These are phyloP conservation scores for Indicator maculatus DNA, from an alignment of 2,113 vertebrate genomes.

Conservation along the genomic window DNA sequence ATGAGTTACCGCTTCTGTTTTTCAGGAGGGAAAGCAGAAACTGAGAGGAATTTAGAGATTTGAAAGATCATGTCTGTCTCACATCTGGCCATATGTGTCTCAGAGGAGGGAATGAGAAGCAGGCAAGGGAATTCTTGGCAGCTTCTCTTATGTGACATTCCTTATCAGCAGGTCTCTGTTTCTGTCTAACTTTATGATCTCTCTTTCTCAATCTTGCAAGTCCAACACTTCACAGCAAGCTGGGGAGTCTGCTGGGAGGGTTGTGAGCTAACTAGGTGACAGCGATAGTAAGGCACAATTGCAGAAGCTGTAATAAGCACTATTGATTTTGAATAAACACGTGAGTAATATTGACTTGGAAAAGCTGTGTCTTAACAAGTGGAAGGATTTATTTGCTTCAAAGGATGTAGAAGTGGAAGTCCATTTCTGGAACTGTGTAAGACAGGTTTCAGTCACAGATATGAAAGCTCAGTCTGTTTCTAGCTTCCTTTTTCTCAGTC, in stretches of 20 bases:
- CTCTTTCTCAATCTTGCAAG: background rate
- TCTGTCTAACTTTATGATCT: background rate
- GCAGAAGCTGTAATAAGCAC: constrained; percentile 50
- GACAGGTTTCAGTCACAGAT: background rate
- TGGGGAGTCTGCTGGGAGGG: background rate
- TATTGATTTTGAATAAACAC: constrained; percentile 53
- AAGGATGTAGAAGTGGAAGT: background rate
- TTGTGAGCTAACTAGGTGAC: constrained; percentile 43
- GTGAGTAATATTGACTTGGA: constrained; percentile 30
- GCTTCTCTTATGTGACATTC: background rate
- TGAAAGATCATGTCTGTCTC: background rate
- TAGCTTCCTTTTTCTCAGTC: background rate
- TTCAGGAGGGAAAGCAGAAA: background rate
- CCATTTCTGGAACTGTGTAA: background rate
- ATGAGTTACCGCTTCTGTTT: background rate
- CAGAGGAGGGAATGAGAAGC: background rate
- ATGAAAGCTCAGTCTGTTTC: background rate
- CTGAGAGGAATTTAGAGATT: background rate
- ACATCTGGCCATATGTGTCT: background rate
- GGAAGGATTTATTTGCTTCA: background rate
- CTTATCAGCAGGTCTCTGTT: background rate
- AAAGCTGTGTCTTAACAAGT: background rate
- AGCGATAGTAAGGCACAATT: background rate
- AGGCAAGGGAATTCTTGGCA: constrained; percentile 20
- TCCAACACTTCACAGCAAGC: background rate